phyloP scores from a whole-genome alignment of 2,888 invertebrate genomes.

The Pandemis heparana region DNA sequence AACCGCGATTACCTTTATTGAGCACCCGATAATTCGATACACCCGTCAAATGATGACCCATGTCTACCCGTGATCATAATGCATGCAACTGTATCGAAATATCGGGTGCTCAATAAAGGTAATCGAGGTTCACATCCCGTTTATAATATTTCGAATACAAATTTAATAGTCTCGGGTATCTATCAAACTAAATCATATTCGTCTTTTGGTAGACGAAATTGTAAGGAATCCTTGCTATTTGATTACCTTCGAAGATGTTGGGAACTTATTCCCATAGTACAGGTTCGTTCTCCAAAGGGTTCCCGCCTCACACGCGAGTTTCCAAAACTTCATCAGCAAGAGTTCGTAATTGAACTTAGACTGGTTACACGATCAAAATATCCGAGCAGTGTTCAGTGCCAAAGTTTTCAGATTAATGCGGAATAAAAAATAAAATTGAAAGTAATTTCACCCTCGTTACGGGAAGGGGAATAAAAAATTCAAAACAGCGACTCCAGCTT shows the following conservation, averaged over 20 bases:
- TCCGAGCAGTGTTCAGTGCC: conserved; percentile 12
- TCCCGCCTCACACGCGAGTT: conserved; percentile 31
- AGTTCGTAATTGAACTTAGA: conserved; percentile 41
- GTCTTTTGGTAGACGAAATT: neutral
- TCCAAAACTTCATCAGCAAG: conserved; percentile 40
- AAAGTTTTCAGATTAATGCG: conserved; percentile 37
- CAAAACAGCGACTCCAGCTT: conserved; percentile 64
- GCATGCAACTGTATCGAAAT: no score
- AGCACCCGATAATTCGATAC: no score
- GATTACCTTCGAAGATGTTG: conserved; percentile 5
- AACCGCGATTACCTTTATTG: no score
- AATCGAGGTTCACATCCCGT: no score
- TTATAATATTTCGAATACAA: no score
- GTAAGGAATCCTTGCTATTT: conserved; percentile 5
- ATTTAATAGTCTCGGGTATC: neutral
- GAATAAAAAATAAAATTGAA: conserved; percentile 40
- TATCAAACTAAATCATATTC: neutral
- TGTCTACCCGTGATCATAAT: no score
- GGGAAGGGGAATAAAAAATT: conserved; percentile 60
- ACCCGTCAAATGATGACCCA: no score
- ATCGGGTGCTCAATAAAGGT: no score
- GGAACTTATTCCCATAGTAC: conserved; percentile 22
- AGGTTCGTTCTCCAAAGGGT: conserved; percentile 22
- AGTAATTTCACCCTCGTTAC: conserved; percentile 40
- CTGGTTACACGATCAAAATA: conserved; percentile 36